Conservation (phyloP, 2,113 vertebrate species). For the Gila orcuttii region DNA sequence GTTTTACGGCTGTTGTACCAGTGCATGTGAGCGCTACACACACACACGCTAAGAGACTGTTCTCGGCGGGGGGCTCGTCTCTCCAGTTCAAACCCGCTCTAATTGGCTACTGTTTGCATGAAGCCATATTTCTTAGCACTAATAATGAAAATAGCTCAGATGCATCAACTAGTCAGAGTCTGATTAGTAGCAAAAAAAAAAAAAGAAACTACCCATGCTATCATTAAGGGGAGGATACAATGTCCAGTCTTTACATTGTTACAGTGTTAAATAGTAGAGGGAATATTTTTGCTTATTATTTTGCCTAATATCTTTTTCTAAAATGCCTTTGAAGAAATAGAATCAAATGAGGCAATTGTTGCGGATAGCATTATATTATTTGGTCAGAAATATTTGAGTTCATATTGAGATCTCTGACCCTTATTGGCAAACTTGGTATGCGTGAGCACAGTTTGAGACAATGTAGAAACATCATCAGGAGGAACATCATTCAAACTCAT, state of each 20-base stretch:
- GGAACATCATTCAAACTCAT: neutral
- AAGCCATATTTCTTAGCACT: slow-evolving; percentile 34
- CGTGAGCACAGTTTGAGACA: neutral
- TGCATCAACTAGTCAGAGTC: slow-evolving; percentile 9
- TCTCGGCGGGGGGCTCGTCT: slow-evolving; percentile 11
- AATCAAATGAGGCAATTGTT: neutral
- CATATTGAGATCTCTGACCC: neutral
- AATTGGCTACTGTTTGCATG: slow-evolving; percentile 49
- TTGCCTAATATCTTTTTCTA: neutral
- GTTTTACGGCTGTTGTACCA: neutral
- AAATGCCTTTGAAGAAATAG: neutral
- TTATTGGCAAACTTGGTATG: neutral
- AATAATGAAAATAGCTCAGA: slow-evolving; percentile 35
- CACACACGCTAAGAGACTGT: neutral
- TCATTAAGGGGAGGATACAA: neutral
- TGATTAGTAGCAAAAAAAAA: neutral
- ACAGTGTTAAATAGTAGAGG: neutral
- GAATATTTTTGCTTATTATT: neutral
- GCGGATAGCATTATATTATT: neutral
- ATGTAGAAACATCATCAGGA: neutral
- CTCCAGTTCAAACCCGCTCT: slow-evolving; percentile 29
- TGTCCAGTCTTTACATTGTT: neutral
- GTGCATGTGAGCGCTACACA: neutral
- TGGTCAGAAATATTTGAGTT: neutral
- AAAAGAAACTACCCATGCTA: neutral